Evolutionary conservation across 2,797 vertebrate species (phyloP).

Genomic region (Ficedula albicollis): DNA sequence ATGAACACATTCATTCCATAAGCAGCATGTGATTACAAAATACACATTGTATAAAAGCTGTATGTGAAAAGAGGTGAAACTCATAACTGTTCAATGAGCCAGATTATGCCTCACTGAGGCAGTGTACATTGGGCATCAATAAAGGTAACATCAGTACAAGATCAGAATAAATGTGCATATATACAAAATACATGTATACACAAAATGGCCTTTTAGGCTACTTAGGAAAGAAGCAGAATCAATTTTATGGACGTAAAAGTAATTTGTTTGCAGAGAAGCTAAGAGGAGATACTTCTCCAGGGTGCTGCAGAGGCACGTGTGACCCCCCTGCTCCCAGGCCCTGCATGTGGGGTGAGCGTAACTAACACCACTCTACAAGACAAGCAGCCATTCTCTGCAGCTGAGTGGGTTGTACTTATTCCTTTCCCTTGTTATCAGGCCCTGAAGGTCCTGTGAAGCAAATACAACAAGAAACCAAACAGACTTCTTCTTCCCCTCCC

Average conservation of each 20-base stretch:
- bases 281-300: not conserved
- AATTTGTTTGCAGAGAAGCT: not conserved
- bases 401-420: not conserved
- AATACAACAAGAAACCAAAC: not conserved
- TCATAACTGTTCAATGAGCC: not conserved
- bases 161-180: not conserved
- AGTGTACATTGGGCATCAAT: not conserved
- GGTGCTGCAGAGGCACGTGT: not conserved
- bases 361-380: not conserved
- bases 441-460: not conserved
- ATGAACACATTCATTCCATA: not conserved
- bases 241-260: not conserved
- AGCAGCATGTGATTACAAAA: constrained; percentile 1
- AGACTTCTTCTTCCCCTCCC: not conserved
- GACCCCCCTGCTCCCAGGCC: not conserved
- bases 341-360: not conserved
- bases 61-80: not conserved
- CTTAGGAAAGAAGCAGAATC: not conserved
- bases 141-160: not conserved
- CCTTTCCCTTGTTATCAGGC: not conserved
- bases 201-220: not conserved
- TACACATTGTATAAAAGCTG: not conserved
- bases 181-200: not conserved
- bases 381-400: not conserved
- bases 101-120: not conserved